phyloP scores from a whole-genome alignment of 92 coral and sea anemone genomes.

The Hydrozoanthus gracilis region DNA sequence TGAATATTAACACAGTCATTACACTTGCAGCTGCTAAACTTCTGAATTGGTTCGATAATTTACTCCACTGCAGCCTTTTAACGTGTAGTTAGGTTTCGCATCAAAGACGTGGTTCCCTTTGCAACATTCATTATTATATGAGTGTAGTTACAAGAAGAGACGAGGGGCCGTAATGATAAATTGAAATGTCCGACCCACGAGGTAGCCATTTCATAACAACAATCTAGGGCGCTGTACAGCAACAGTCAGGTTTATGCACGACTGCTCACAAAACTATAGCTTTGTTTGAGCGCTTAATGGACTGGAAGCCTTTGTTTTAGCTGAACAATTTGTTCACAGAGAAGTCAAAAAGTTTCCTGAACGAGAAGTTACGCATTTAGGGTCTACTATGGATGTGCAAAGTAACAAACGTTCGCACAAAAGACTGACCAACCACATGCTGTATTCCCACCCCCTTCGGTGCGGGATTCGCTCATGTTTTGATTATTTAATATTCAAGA shows the following conservation, averaged over 20 bases:
- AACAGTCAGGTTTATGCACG: conserved; percentile 24
- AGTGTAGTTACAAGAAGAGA: background rate
- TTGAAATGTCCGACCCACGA: conserved; percentile 13
- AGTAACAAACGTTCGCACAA: background rate
- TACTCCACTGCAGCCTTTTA: background rate
- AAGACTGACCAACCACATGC: background rate
- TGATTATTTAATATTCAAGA: conserved; percentile 24
- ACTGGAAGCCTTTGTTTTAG: conserved; percentile 19
- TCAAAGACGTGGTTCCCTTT: background rate
- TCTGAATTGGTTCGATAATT: background rate
- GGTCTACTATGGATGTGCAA: background rate
- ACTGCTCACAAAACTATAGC: conserved; percentile 15
- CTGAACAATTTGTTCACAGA: background rate
- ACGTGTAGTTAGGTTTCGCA: background rate
- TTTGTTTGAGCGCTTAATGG: background rate
- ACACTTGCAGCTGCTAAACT: conserved; percentile 13
- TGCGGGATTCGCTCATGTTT: conserved; percentile 18
- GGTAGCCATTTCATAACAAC: background rate
- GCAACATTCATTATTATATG: background rate
- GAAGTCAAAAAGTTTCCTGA: background rate
- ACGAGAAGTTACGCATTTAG: background rate
- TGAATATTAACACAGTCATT: conserved; percentile 26
- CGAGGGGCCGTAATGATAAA: background rate
- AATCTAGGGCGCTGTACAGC: conserved; percentile 22
- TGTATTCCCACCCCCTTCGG: background rate